Evolutionary conservation across 2,888 invertebrate species (phyloP), one percentile per base, ranked within the genome.

Genomic region (Mantis religiosa): DNA sequence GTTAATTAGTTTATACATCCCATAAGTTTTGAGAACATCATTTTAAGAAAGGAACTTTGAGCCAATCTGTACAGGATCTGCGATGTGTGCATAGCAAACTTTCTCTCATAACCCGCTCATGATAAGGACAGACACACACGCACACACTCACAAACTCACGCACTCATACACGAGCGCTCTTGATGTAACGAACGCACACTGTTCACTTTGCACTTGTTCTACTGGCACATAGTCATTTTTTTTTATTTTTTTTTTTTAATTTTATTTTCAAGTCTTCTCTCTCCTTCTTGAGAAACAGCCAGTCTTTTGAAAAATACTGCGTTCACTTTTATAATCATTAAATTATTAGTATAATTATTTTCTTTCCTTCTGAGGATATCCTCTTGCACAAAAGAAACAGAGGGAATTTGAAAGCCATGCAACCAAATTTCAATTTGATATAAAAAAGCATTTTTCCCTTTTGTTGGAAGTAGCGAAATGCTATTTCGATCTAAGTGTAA

Each of bases 281-380:
- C 90, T 88, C 87, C 71, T 82, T 81, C 54, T 14, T 82, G 85
- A 85, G 85, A 82, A 34, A 82, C 28, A 84, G 89, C 89, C 90
- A 90, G 90, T 90, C 90, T 90, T 83, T 83, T 89, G 20, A 82
- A 83, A 88, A 89, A 89, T 88, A 87, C 86, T 89, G 85, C 83
- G 82, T 88, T 89, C 88, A 88, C 88, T 87, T 85, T 89, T 28
- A 87, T 71, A 34, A 28, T 88, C 83, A 81, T 84, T 88, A 84
- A 84, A 25, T 88, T 28, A 71, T 88, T 88, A 85, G 84, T 87
- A 41, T 41, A 87, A 28, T 85, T 85, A 41, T 30, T 85, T 47
- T 85, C 28, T 85, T n/a, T 6, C 25, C 54, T 25, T 71, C 15
- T 20, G 15, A 25, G 25, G 20, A 85, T n/a, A n/a, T 20, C n/a